A percentile compares a stretch with the other conserved stretches of the same genome.
Conservation (phyloP, 2,113 vertebrate genomes). For the cat (Felis catus) region F.catus_Fca126_mat1.0 CM031420.1:141237501-141238000, state of each 20-base stretch:
- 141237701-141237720: neutral
- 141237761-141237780: neutral
- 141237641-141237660: neutral
- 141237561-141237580: neutral
- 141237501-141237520: neutral
- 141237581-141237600: neutral
- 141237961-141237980: rapidly evolving
- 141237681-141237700: neutral
- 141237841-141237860: neutral
- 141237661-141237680: neutral
- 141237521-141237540: neutral
- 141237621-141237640: neutral
- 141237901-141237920: neutral
- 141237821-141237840: neutral
- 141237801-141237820: neutral
- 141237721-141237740: neutral
- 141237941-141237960: neutral
- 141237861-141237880: neutral
- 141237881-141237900: neutral
- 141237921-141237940: neutral
- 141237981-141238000: rapidly evolving
- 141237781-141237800: neutral
- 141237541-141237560: neutral
- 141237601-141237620: neutral
- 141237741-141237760: neutral